Percentiles rank a stretch among this genome's conserved stretches.
Evolutionary conservation across 2,113 vertebrate genomes (phyloP).

Genomic region (Bucco capensis): DNA sequence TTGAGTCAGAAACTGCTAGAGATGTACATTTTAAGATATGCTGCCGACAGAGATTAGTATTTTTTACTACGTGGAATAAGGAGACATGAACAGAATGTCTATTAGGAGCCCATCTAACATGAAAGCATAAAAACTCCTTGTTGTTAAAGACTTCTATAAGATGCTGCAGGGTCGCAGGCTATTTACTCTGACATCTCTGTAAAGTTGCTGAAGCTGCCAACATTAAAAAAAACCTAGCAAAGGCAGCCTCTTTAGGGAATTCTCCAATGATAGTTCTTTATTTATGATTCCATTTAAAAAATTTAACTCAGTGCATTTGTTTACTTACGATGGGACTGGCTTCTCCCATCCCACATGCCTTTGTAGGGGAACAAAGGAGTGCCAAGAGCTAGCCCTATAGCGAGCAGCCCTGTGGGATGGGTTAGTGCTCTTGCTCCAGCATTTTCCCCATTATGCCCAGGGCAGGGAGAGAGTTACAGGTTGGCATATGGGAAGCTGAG

Average conservation of each 20-base stretch:
- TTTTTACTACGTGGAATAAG: slow-evolving; percentile 46
- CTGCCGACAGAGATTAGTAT: slow-evolving; percentile 1
- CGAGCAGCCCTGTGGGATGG: background rate
- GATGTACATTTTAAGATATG: slow-evolving; percentile 20
- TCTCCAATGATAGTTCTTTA: slow-evolving; percentile 21
- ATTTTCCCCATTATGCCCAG: background rate
- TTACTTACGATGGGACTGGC: slow-evolving; percentile 18
- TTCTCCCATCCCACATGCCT: background rate
- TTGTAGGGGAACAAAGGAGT: background rate
- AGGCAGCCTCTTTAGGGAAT: slow-evolving; percentile 32
- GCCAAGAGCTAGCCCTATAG: slow-evolving; percentile 6
- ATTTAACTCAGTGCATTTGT: slow-evolving; percentile 9
- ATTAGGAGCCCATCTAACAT: slow-evolving; percentile 25
- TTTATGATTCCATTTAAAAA: slow-evolving; percentile 52
- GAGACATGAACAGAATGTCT: slow-evolving; percentile 39
- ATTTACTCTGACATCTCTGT: slow-evolving; percentile 48
- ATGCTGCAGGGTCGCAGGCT: slow-evolving; percentile 26
- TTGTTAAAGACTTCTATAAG: slow-evolving; percentile 23
- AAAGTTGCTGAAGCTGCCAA: slow-evolving; percentile 44
- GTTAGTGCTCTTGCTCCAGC: background rate
- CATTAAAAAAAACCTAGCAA: background rate
- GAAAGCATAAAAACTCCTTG: slow-evolving; percentile 23
- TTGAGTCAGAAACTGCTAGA: slow-evolving; percentile 2
- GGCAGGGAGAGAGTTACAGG: background rate
- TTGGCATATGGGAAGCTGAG: background rate